Evolutionary conservation across 2,888 invertebrate genomes (phyloP).

Genomic region (Caenorhabditis auriculariae): DNA sequence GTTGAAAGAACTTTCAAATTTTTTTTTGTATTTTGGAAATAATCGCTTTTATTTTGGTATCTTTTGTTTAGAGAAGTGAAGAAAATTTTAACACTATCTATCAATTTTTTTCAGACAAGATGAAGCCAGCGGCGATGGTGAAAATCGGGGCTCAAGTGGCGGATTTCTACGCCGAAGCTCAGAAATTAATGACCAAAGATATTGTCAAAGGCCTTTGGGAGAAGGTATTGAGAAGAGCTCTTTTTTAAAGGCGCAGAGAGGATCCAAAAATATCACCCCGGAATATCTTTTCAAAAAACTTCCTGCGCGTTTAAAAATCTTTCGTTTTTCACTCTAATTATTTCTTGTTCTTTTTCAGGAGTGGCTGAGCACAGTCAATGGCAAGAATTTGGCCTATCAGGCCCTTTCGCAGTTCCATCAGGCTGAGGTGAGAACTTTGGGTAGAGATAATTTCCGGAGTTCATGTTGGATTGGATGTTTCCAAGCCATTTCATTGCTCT

Average conservation of each 20-base stretch:
- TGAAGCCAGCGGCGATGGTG: constrained; percentile 90
- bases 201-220: constrained; percentile 83
- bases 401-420: constrained; percentile 88
- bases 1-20: neutral
- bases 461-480: too few relatives aligned
- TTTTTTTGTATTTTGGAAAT: neutral
- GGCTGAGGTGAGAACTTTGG: constrained; percentile 68
- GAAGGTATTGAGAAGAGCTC: constrained; percentile 74
- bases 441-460: too few relatives aligned
- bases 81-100: neutral
- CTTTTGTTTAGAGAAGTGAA: constrained; percentile 7
- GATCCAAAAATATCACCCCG: too few relatives aligned
- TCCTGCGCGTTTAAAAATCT: constrained; percentile 2
- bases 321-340: neutral
- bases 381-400: constrained; percentile 85
- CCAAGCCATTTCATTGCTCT: too few relatives aligned
- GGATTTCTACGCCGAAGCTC: constrained; percentile 87
- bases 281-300: neutral
- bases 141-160: constrained; percentile 89
- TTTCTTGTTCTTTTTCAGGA: constrained; percentile 67
- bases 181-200: constrained; percentile 84
- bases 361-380: constrained; percentile 71
- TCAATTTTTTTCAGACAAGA: constrained; percentile 79
- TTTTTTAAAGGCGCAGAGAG: constrained; percentile 20
- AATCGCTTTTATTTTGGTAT: neutral